phyloP scores from a whole-genome alignment of 2,888 invertebrate genomes.

The Thera britannica region DNA sequence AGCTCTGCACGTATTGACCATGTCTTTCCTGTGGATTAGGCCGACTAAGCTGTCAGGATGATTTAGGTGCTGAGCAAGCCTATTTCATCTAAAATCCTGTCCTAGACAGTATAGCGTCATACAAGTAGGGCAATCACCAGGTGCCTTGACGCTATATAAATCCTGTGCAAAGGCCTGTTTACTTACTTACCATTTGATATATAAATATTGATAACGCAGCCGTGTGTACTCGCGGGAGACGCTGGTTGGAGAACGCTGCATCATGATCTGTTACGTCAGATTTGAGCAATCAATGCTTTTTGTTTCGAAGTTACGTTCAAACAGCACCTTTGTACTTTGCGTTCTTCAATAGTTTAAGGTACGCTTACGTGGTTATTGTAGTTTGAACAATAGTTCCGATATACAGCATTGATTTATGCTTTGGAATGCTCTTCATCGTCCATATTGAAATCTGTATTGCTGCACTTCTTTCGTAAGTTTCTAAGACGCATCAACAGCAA shows the following conservation, averaged over 20 bases:
- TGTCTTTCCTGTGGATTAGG: too few relatives aligned
- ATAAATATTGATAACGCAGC: background rate
- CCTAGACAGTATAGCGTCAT: too few relatives aligned
- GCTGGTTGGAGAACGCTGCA: background rate
- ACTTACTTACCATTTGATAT: constrained; percentile 2
- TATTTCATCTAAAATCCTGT: too few relatives aligned
- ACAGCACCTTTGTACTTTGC: background rate
- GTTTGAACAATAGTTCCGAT: background rate
- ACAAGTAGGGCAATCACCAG: too few relatives aligned
- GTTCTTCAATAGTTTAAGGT: background rate
- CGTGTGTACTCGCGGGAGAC: background rate
- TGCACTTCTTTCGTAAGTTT: constrained; percentile 22
- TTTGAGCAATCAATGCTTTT: background rate
- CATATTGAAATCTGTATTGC: background rate
- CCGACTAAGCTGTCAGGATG: too few relatives aligned
- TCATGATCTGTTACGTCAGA: background rate
- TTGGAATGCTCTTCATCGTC: background rate
- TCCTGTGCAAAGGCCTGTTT: too few relatives aligned
- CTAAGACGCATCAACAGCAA: constrained; percentile 10
- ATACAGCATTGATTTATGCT: background rate
- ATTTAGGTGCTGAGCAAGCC: too few relatives aligned
- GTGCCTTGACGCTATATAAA: too few relatives aligned
- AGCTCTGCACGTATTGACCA: too few relatives aligned
- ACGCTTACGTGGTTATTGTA: background rate
- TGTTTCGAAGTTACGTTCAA: background rate